Evolutionary conservation across 2,113 vertebrate genomes (phyloP).

Genomic region (Cheilinus undulatus): DNA sequence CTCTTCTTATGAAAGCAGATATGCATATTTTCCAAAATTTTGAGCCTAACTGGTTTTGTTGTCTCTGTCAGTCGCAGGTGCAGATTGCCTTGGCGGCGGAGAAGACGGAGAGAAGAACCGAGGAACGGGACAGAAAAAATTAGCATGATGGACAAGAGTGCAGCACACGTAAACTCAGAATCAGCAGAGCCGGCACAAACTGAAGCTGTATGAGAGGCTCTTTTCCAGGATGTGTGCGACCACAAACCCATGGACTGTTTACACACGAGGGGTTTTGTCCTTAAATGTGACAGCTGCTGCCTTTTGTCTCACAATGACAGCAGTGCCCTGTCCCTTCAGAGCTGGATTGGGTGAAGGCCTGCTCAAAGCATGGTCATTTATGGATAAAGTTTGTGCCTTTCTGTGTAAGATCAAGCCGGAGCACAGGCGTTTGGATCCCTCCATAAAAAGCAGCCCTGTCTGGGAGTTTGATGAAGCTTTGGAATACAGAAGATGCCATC

Average conservation of each 20-base stretch:
- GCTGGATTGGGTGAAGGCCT: not conserved
- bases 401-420: not conserved
- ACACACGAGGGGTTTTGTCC: constrained; percentile 22
- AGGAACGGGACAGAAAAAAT: constrained; percentile 71
- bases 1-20: not conserved
- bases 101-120: constrained; percentile 53
- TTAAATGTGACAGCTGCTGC: constrained; percentile 32
- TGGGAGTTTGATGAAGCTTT: constrained; percentile 15
- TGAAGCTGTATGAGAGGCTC: constrained; percentile 54
- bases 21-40: not conserved
- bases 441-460: not conserved
- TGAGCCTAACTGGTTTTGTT: not conserved
- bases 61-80: constrained; percentile 58
- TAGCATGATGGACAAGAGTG: constrained; percentile 58
- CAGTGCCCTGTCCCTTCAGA: not conserved
- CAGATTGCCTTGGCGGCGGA: constrained; percentile 42
- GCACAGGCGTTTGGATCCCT: not conserved
- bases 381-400: constrained; percentile 4
- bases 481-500: constrained; percentile 14
- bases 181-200: constrained; percentile 33
- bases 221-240: not conserved
- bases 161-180: constrained; percentile 9
- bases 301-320: constrained; percentile 28
- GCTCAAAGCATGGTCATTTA: constrained; percentile 1
- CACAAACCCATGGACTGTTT: constrained; percentile 17